Percentiles rank a stretch among this genome's conserved stretches.
These are phyloP conservation scores for Archivesica marissinica DNA, from an alignment of 1,140 invertebrate species.

Conservation along the genomic window DNA sequence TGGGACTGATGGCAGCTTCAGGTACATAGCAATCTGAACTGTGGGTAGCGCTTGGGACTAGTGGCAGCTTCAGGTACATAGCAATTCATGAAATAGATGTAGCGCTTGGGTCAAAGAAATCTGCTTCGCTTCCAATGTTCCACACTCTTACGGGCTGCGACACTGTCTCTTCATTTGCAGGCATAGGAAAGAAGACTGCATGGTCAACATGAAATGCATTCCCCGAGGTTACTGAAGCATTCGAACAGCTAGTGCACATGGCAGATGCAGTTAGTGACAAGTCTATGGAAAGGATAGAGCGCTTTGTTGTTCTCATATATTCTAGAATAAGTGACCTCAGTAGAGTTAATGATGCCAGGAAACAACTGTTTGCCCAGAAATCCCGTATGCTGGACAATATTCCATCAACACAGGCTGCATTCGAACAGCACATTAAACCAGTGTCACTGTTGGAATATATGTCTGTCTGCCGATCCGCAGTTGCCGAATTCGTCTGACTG, in stretches of 20 bases:
- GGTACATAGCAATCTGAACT: too few relatives aligned
- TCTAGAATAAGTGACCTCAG: constrained; percentile 18
- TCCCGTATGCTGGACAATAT: constrained; percentile 57
- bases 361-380: constrained; percentile 58
- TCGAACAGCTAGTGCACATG: too few relatives aligned
- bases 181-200: too few relatives aligned
- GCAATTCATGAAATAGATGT: constrained; percentile 5
- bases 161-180: neutral
- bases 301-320: constrained; percentile 36
- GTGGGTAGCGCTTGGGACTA: constrained; percentile 64
- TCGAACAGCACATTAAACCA: constrained; percentile 56
- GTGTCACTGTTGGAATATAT: too few relatives aligned
- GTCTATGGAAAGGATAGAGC: neutral
- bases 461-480: too few relatives aligned
- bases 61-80: constrained; percentile 11
- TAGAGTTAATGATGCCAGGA: constrained; percentile 49
- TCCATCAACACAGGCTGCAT: constrained; percentile 59
- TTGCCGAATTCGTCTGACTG: too few relatives aligned
- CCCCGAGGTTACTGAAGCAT: too few relatives aligned
- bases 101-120: neutral
- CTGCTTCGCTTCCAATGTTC: neutral
- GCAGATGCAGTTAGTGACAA: too few relatives aligned
- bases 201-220: too few relatives aligned
- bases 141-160: constrained; percentile 26
- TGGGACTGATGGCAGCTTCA: too few relatives aligned